Conservation (phyloP, 2,113 vertebrate genomes). For the human region GRCh38 chr7:66922001-66922500, state of each 20-base stretch:
- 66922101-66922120: background rate
- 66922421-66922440: background rate
- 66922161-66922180: background rate
- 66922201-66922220: background rate
- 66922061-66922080: background rate
- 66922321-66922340: background rate
- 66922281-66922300: background rate
- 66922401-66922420: background rate
- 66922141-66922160: background rate
- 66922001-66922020: background rate
- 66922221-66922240: background rate
- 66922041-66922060: background rate
- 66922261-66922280: background rate
- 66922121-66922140: background rate
- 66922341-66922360: background rate
- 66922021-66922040: background rate
- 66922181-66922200: background rate
- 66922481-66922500: background rate
- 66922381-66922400: background rate
- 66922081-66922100: slow-evolving; percentile 17
- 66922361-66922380: background rate
- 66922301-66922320: background rate
- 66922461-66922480: background rate
- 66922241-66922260: background rate
- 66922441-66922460: background rate